Percentiles rank a stretch among this genome's conserved stretches.
These are phyloP conservation scores for Hystrix cristata DNA, from an alignment of 2,113 vertebrate genomes.

Conservation along the genomic window DNA sequence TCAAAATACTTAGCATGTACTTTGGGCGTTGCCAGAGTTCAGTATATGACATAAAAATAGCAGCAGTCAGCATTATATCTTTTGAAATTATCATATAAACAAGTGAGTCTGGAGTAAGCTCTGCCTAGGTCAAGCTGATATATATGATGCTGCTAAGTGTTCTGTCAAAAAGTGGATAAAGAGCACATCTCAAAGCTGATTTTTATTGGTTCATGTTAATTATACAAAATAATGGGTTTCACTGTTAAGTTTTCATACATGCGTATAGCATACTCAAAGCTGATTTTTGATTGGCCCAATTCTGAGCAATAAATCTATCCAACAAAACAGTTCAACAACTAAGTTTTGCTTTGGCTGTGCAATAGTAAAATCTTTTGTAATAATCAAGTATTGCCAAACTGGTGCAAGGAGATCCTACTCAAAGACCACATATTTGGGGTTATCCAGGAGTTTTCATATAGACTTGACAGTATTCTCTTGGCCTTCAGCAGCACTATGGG, in stretches of 20 bases:
- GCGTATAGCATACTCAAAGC: background rate
- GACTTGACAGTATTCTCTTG: background rate
- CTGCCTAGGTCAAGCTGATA: constrained; percentile 92
- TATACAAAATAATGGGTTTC: background rate
- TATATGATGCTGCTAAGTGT: constrained; percentile 95
- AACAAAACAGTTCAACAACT: background rate
- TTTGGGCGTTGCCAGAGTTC: constrained; percentile 93
- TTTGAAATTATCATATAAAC: constrained; percentile 91
- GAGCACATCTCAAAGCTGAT: constrained; percentile 84
- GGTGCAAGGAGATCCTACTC: background rate
- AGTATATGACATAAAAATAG: constrained; percentile 94
- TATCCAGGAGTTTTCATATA: background rate
- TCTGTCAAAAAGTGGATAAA: constrained; percentile 93
- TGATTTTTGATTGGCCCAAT: constrained; percentile 91
- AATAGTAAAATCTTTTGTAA: background rate
- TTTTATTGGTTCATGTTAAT: constrained; percentile 77
- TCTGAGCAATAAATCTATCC: constrained; percentile 86
- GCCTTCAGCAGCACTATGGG: background rate
- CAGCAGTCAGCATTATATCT: constrained; percentile 92
- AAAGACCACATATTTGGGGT: background rate
- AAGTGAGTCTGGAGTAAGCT: constrained; percentile 95
- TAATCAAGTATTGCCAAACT: background rate
- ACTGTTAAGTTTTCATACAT: background rate
- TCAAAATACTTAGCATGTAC: constrained; percentile 93
- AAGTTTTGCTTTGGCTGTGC: background rate